A percentile compares a stretch with the other conserved stretches of the same genome.
Conservation (phyloP, 2,888 invertebrate species). For the Eutolmus rufibarbis region DNA sequence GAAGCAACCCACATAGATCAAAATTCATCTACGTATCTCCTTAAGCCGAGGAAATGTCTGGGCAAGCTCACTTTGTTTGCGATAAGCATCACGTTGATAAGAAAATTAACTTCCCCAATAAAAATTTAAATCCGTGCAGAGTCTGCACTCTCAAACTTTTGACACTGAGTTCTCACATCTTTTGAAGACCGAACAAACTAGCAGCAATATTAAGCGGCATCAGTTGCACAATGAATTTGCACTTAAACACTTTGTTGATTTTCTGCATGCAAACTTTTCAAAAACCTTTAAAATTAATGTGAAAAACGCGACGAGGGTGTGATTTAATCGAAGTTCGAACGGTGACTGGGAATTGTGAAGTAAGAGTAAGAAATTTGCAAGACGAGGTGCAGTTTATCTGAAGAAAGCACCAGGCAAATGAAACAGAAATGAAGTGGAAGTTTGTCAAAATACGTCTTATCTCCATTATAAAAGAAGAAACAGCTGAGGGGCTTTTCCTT, state of each 20-base stretch:
- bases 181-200: not conserved
- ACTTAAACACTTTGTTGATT: not conserved
- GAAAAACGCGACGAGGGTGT: not conserved
- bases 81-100: not conserved
- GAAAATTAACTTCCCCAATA: not conserved
- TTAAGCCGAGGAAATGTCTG: not conserved
- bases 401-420: not conserved
- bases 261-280: not conserved
- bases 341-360: not conserved
- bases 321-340: not conserved
- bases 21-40: not conserved
- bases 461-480: not conserved
- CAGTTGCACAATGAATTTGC: not conserved
- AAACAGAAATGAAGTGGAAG: not conserved
- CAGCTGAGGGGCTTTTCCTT: not conserved
- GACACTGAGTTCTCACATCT: not conserved
- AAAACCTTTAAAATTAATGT: not conserved
- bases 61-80: not conserved
- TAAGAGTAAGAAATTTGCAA: not conserved
- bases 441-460: not conserved
- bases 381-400: not conserved
- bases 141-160: not conserved
- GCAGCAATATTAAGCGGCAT: not conserved
- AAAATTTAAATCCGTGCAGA: not conserved
- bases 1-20: not conserved